Evolutionary conservation across 2,888 invertebrate species (phyloP).

Genomic region (Rhogogaster chlorosoma): DNA sequence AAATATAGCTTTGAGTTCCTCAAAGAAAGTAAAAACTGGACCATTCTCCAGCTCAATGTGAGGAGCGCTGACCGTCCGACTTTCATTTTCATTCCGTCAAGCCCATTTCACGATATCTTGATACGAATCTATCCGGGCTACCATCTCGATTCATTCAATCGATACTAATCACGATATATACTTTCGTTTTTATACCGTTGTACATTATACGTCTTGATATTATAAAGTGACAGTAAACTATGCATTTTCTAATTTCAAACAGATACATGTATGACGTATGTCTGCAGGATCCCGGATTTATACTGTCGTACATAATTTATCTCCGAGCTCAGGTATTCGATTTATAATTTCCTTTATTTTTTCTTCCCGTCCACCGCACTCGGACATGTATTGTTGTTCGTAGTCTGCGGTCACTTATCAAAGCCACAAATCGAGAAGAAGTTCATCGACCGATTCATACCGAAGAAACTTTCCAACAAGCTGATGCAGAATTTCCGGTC

Average conservation of each 20-base stretch:
- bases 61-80: slow-evolving; percentile 43
- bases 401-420: slow-evolving; percentile 5
- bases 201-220: background rate
- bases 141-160: slow-evolving; percentile 14
- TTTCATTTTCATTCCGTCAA: slow-evolving; percentile 46
- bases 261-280: background rate
- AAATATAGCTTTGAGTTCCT: slow-evolving; percentile 75
- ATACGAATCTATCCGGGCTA: slow-evolving; percentile 7
- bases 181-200: slow-evolving; percentile 1
- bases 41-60: slow-evolving; percentile 40
- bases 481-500: background rate
- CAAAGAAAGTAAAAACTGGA: slow-evolving; percentile 67
- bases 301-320: background rate
- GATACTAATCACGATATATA: slow-evolving; percentile 23
- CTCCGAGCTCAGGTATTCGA: background rate
- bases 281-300: background rate
- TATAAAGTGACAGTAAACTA: background rate
- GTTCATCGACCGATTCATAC: slow-evolving; percentile 1
- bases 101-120: background rate
- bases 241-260: background rate
- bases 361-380: background rate
- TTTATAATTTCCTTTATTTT: background rate
- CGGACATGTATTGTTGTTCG: background rate
- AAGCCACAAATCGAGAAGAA: background rate
- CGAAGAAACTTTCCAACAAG: background rate